Evolutionary conservation across 30 jellyfish, hydroid and myxozoan species (phyloP).

Genomic region (Chrysaora quinquecirrha): DNA sequence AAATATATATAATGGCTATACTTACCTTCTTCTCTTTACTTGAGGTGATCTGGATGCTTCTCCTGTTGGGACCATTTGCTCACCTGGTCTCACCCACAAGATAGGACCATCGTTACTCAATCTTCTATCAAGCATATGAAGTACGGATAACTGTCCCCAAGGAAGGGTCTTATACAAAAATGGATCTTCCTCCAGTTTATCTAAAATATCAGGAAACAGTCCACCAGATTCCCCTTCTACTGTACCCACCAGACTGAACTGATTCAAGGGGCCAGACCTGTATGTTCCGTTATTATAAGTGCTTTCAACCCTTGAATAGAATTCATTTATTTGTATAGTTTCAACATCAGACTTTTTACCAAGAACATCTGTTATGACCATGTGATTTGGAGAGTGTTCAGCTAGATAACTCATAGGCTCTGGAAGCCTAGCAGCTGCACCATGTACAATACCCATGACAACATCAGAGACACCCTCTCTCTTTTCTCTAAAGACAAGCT

Average conservation of each 20-base stretch:
- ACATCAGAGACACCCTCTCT: slow-evolving; percentile 78
- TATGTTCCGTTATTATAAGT: slow-evolving; percentile 88
- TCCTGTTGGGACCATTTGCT: slow-evolving; percentile 97
- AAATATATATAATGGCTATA: too few species aligned
- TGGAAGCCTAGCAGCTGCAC: slow-evolving; percentile 86
- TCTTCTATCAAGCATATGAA: slow-evolving; percentile 71
- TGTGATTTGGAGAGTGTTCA: slow-evolving; percentile 63
- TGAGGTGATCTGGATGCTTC: slow-evolving; percentile 87
- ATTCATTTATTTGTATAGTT: slow-evolving; percentile 75
- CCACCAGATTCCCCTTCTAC: slow-evolving; percentile 98
- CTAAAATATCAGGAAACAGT: slow-evolving; percentile 82
- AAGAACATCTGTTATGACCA: slow-evolving; percentile 89
- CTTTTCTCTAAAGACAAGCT: slow-evolving; percentile 73
- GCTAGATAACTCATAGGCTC: slow-evolving; percentile 87
- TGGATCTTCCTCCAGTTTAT: slow-evolving; percentile 86
- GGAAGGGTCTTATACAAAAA: slow-evolving; percentile 89
- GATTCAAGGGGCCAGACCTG: slow-evolving; percentile 90
- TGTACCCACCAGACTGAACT: slow-evolving; percentile 93
- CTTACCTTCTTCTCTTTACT: slow-evolving; percentile 81
- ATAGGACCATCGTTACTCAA: slow-evolving; percentile 97
- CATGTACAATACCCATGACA: slow-evolving; percentile 97
- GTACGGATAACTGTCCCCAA: slow-evolving; percentile 90
- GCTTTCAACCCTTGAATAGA: slow-evolving; percentile 70
- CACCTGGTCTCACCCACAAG: slow-evolving; percentile 98
- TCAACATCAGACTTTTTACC: slow-evolving; percentile 90